Conservation (phyloP, 2,888 invertebrate genomes). For the Tipula helvola region DNA sequence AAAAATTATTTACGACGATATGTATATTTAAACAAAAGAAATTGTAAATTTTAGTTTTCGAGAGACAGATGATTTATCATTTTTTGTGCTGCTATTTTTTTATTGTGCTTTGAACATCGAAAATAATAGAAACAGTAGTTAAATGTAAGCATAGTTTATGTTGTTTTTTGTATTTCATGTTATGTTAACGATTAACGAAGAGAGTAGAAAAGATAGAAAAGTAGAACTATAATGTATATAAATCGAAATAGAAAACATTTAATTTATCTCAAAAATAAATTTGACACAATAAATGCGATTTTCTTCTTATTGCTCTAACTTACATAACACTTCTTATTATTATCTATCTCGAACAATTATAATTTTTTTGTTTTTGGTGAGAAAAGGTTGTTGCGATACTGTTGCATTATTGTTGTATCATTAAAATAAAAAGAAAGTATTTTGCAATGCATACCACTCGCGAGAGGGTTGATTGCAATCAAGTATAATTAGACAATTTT, state of each 20-base stretch:
- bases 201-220: background rate
- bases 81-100: background rate
- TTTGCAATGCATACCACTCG: background rate
- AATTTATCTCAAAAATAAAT: background rate
- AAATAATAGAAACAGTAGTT: background rate
- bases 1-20: background rate
- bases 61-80: slow-evolving; percentile 4
- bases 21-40: background rate
- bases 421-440: background rate
- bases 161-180: background rate
- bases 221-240: background rate
- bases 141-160: background rate
- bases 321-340: background rate
- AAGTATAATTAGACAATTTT: background rate
- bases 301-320: background rate
- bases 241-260: background rate
- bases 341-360: background rate
- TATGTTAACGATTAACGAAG: background rate
- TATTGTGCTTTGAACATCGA: background rate
- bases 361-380: background rate
- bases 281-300: background rate
- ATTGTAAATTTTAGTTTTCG: background rate
- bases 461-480: background rate
- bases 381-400: background rate
- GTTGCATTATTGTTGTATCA: background rate